A percentile compares a stretch with the other conserved stretches of the same genome.
These are phyloP conservation scores for Neoscelio sp. DNA, from an alignment of 2,888 invertebrate species.

Conservation along the genomic window DNA sequence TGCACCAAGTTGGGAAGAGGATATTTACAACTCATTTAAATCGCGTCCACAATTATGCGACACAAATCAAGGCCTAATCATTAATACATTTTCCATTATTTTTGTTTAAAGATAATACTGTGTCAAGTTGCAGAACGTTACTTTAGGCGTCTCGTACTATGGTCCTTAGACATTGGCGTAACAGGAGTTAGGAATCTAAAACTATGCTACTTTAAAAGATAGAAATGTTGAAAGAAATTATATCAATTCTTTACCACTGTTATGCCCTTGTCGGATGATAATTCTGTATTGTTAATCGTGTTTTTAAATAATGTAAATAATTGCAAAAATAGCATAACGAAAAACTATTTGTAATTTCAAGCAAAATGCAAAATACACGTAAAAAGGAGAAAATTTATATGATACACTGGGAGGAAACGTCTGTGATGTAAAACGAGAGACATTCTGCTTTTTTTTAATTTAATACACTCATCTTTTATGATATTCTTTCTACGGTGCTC, in stretches of 20 bases:
- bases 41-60: constrained; percentile 12
- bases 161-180: constrained; percentile 33
- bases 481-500: constrained; percentile 62
- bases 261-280: too few relatives aligned
- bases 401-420: constrained; percentile 28
- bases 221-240: too few relatives aligned
- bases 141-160: constrained; percentile 46
- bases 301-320: too few relatives aligned
- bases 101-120: constrained; percentile 34
- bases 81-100: constrained; percentile 1
- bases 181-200: too few relatives aligned
- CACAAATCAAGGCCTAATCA: constrained; percentile 45
- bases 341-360: too few relatives aligned
- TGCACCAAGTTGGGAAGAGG: constrained; percentile 23
- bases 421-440: constrained; percentile 28
- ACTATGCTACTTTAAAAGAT: too few relatives aligned
- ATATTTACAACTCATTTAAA: constrained; percentile 33
- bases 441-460: constrained; percentile 23
- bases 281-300: too few relatives aligned
- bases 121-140: constrained; percentile 8
- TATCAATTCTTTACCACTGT: too few relatives aligned
- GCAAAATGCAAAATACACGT: constrained; percentile 11
- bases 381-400: not conserved
- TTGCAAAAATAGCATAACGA: too few relatives aligned
- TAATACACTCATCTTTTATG: constrained; percentile 35